Base-by-base conservation (phyloP, 1,140 invertebrate genomes). In the Drosophila orosa region DNA sequence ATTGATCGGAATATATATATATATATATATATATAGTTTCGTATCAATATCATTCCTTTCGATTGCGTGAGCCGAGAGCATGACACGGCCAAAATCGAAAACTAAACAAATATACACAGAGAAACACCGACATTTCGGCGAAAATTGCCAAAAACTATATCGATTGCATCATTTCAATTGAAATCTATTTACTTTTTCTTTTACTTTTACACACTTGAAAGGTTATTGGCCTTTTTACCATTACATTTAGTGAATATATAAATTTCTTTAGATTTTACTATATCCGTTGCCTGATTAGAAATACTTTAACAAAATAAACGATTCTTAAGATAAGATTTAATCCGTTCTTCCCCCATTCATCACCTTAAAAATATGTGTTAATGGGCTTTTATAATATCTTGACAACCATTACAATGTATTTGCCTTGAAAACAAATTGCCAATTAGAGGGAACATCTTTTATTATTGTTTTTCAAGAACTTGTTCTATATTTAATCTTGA, bases 91-190 rank as follows among this genome's bases (percentile, higher is more conserved):
- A 56, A 75, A 79, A 72, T 42, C 27, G 29, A 42, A 50, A 59
- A 27, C 61, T 8, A 55, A 67, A 55, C 37, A 66, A 40, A 27
- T 29, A 44, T 48, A 66, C 15, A 62, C 15, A 19, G 58, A 63
- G 22, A 33, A 15, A 33, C 48, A 33, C 10, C 39, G 25, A 45
- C 31, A 68, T 56, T 55, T 56, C 31, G 19, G 19, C 47, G 31
- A 62, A 50, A 82, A 59, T 59, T 42, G 35, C 52, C 56, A 57
- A 71, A 63, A 67, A 45, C 37, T 58, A 62, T 25, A n/a, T 58
- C 35, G 68, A 71, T 82, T 83, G 71, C 74, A 82, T 78, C 69
- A 81, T 68, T 65, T 72, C 44, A 78, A 75, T 86, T 75, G 25
- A 57, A 47, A 48, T 35, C 24, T 61, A 42, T 72, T 54, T 35